These are phyloP conservation scores for Uloborus plumipes DNA, from an alignment of 2,888 invertebrate genomes.

Conservation along the genomic window DNA sequence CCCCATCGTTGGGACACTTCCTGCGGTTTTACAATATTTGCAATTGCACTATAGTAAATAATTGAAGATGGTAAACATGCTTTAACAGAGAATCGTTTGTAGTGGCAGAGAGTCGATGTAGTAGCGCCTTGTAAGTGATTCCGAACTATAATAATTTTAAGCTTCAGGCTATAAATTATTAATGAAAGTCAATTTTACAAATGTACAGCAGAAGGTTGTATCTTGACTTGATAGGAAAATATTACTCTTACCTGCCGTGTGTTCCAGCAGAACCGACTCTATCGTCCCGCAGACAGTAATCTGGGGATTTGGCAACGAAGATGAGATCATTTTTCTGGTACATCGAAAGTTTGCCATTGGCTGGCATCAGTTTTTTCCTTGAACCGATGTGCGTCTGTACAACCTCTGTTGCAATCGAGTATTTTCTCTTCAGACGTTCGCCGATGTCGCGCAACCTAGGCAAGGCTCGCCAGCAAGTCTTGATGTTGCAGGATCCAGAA, in stretches of 20 bases:
- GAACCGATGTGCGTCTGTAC: constrained; percentile 57
- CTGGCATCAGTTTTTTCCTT: constrained; percentile 71
- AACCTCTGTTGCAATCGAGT: constrained; percentile 75
- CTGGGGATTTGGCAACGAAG: constrained; percentile 84
- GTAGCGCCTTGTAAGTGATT: too few relatives aligned
- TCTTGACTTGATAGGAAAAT: too few relatives aligned
- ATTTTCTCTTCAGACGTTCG: constrained; percentile 83
- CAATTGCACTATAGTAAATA: too few relatives aligned
- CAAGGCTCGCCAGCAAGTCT: constrained; percentile 98
- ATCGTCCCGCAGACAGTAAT: constrained; percentile 83
- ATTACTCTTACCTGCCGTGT: constrained; percentile 77
- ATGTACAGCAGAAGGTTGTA: too few relatives aligned
- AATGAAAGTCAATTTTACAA: too few relatives aligned
- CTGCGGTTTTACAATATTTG: too few relatives aligned
- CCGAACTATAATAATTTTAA: too few relatives aligned
- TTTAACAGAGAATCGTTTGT: too few relatives aligned
- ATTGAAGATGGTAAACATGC: too few relatives aligned
- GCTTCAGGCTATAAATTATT: too few relatives aligned
- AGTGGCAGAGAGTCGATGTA: too few relatives aligned
- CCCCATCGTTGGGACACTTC: too few relatives aligned
- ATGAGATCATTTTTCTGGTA: constrained; percentile 75
- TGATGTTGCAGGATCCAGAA: constrained; percentile 96
- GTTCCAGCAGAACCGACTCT: constrained; percentile 89
- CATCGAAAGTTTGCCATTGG: constrained; percentile 70
- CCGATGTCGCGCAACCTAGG: constrained; percentile 92